Conservation (phyloP, 2,888 invertebrate species). For the Clostera curtula region DNA sequence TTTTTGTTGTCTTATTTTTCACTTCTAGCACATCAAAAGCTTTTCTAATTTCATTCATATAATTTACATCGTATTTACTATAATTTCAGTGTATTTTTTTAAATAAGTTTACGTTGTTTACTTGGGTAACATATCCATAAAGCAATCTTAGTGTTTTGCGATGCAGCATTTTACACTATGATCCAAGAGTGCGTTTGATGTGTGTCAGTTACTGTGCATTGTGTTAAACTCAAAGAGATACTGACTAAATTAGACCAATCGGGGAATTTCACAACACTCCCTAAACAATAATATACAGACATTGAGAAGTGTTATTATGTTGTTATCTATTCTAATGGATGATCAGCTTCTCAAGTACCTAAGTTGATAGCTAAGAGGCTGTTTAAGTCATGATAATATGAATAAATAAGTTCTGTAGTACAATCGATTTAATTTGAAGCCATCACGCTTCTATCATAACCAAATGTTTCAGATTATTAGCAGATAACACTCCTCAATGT, state of each 20-base stretch:
- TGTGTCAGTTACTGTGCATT: constrained; percentile 33
- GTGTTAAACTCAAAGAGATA: constrained; percentile 22
- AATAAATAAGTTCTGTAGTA: no score
- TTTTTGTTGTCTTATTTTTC: constrained; percentile 11
- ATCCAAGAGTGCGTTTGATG: constrained; percentile 25
- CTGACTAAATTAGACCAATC: constrained; percentile 26
- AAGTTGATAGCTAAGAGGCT: no score
- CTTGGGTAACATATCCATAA: no score
- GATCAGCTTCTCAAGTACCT: no score
- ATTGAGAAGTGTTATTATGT: constrained; percentile 1
- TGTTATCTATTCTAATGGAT: no score
- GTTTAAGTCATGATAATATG: no score
- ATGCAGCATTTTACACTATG: constrained; percentile 17
- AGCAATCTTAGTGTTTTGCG: no score
- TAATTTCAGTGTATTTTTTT: constrained; percentile 4
- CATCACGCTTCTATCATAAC: no score
- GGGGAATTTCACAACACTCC: constrained; percentile 19
- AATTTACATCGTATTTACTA: constrained; percentile 10
- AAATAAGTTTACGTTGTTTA: not conserved
- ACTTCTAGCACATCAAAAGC: constrained; percentile 24
- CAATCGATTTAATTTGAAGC: no score
- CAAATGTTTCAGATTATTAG: no score
- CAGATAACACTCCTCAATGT: constrained; percentile 2
- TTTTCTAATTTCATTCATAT: constrained; percentile 15
- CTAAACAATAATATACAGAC: constrained; percentile 5